These are phyloP conservation scores for Ranitomeya variabilis DNA, from an alignment of 2,113 vertebrate species.

Conservation along the genomic window DNA sequence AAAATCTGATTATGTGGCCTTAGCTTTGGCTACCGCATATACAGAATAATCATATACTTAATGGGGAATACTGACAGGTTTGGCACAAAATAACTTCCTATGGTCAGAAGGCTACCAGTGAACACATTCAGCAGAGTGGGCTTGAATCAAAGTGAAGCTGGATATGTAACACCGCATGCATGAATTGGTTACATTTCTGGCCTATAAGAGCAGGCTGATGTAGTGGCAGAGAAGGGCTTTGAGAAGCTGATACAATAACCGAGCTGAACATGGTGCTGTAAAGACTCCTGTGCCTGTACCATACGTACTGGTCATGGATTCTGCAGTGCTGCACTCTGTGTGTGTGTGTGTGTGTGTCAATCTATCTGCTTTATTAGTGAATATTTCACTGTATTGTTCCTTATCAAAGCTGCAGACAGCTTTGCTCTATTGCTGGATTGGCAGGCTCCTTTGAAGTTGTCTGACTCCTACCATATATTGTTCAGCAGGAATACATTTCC, in stretches of 20 bases:
- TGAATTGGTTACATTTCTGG: neutral
- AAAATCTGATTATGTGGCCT: neutral
- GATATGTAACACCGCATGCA: neutral
- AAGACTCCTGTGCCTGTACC: neutral
- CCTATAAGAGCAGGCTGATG: neutral
- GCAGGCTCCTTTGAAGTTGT: neutral
- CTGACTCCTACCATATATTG: neutral
- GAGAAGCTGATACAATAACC: slow-evolving; percentile 41
- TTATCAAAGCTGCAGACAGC: neutral
- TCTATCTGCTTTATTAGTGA: neutral
- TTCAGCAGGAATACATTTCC: neutral
- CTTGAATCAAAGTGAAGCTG: neutral
- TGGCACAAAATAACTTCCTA: slow-evolving; percentile 15
- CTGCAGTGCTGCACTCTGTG: neutral
- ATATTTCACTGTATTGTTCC: neutral
- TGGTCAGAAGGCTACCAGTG: neutral
- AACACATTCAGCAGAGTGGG: neutral
- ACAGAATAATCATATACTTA: neutral
- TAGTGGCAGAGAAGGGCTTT: neutral
- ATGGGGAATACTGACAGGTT: slow-evolving; percentile 14
- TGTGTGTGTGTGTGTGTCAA: neutral
- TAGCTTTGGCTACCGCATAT: neutral
- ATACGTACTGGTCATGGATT: neutral
- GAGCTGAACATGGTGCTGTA: neutral
- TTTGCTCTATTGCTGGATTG: slow-evolving; percentile 2